phyloP scores from a whole-genome alignment of 1,140 invertebrate genomes.

The Ctenoplectra terminalis region DNA sequence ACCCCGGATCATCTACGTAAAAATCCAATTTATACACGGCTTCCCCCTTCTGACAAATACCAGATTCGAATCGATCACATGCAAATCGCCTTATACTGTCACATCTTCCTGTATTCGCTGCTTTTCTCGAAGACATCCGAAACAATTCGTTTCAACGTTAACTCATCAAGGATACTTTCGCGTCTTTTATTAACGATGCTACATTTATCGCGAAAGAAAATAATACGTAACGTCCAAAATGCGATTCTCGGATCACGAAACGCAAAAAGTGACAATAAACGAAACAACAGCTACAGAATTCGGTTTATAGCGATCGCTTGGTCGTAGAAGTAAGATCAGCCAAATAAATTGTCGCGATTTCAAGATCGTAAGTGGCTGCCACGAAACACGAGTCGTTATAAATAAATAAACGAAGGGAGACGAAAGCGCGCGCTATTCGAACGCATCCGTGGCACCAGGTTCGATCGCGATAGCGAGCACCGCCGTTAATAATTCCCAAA shows the following conservation, averaged over 20 bases:
- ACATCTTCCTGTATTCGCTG: neutral
- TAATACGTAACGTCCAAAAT: too few species aligned
- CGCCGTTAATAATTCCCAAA: slow-evolving; percentile 46
- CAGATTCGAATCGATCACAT: slow-evolving; percentile 42
- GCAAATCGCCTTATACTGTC: slow-evolving; percentile 3
- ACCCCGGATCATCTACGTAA: slow-evolving; percentile 52
- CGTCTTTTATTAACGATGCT: neutral
- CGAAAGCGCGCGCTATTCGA: neutral
- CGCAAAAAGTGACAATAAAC: neutral
- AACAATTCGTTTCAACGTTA: neutral
- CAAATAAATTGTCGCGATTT: neutral
- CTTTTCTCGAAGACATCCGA: neutral
- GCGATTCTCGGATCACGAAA: neutral
- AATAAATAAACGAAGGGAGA: slow-evolving; percentile 3
- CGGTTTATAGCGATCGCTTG: neutral
- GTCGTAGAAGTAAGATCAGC: too few species aligned
- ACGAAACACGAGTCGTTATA: slow-evolving; percentile 1
- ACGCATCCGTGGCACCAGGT: slow-evolving; percentile 14
- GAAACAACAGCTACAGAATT: neutral
- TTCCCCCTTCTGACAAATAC: slow-evolving; percentile 23
- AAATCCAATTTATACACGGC: slow-evolving; percentile 35
- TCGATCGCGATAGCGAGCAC: slow-evolving; percentile 51
- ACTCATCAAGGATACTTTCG: neutral
- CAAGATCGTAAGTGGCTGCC: neutral
- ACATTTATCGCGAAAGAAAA: neutral